phyloP scores from a whole-genome alignment of 2,113 vertebrate species.

The Actenoides hombroni region DNA sequence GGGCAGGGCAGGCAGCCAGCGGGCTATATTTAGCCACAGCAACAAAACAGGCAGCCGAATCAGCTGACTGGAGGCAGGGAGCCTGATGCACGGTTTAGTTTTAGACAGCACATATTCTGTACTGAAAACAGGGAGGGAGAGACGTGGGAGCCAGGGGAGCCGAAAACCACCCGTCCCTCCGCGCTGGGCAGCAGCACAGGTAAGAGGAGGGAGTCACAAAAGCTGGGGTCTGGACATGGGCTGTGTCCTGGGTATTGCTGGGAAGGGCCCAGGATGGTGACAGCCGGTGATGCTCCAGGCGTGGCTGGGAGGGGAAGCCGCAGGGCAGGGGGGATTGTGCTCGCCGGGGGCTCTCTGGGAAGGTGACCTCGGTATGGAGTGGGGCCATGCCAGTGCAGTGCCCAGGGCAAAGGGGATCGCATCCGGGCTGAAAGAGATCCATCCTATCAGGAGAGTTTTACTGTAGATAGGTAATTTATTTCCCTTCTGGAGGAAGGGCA shows the following conservation, averaged over 20 bases:
- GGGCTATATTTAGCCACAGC: slow-evolving; percentile 83
- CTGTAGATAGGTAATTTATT: background rate
- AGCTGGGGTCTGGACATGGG: rapidly evolving
- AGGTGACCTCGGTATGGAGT: background rate
- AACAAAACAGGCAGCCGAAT: slow-evolving; percentile 65
- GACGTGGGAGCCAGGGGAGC: background rate
- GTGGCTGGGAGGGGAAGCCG: background rate
- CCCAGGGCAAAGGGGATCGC: background rate
- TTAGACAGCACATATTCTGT: slow-evolving; percentile 6
- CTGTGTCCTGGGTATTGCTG: rapidly evolving
- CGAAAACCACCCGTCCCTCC: background rate
- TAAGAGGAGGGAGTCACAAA: background rate
- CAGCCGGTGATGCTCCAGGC: background rate
- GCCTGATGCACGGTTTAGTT: slow-evolving; percentile 21
- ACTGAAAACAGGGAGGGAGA: background rate
- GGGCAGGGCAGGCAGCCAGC: slow-evolving; percentile 68
- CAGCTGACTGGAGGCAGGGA: slow-evolving; percentile 65
- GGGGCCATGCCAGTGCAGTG: rapidly evolving
- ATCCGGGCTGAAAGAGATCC: background rate
- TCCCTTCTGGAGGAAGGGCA: background rate
- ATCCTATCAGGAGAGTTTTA: background rate
- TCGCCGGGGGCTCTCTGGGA: background rate
- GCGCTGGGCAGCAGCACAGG: background rate
- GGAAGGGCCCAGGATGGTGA: rapidly evolving
- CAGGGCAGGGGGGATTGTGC: background rate